These are phyloP conservation scores for Rhinatrema bivittatum DNA, from an alignment of 2,797 vertebrate genomes.

Conservation along the genomic window DNA sequence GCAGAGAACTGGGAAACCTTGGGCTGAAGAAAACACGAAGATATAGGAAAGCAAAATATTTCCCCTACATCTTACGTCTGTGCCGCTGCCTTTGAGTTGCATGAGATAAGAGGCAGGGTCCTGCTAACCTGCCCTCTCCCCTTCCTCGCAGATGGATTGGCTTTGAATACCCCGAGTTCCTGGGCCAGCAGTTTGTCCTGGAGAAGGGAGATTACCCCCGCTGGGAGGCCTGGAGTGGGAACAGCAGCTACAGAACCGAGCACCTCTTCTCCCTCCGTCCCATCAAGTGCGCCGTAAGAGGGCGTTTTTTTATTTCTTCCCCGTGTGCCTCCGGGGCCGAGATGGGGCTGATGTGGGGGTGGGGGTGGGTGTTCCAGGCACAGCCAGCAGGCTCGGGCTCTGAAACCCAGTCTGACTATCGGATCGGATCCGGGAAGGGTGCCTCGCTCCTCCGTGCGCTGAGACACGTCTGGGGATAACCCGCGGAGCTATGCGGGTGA, in stretches of 20 bases:
- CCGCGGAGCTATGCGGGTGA: no score
- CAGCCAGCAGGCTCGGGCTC: fast-evolving
- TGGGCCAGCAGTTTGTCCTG: slow-evolving; percentile 95
- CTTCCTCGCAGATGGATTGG: slow-evolving; percentile 75
- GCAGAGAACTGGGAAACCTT: no score
- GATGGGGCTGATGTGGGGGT: not conserved
- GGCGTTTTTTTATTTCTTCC: not conserved
- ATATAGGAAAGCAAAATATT: no score
- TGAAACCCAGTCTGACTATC: no score
- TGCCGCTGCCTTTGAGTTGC: no score
- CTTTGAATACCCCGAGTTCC: slow-evolving; percentile 89
- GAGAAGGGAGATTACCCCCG: slow-evolving; percentile 94
- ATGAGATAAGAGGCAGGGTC: no score
- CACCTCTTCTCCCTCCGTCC: slow-evolving; percentile 91
- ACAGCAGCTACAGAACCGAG: slow-evolving; percentile 86
- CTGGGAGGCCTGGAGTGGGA: slow-evolving; percentile 90
- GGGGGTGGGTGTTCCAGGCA: not conserved
- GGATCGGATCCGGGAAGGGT: no score
- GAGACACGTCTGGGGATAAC: no score
- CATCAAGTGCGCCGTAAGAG: slow-evolving; percentile 82
- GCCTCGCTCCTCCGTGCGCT: no score
- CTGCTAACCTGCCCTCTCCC: not conserved
- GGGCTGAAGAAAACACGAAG: no score
- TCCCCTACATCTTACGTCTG: no score
- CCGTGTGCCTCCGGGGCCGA: fast-evolving